Base-by-base conservation (phyloP, 2,797 vertebrate genomes). In the Pelobates cultripes region DNA sequence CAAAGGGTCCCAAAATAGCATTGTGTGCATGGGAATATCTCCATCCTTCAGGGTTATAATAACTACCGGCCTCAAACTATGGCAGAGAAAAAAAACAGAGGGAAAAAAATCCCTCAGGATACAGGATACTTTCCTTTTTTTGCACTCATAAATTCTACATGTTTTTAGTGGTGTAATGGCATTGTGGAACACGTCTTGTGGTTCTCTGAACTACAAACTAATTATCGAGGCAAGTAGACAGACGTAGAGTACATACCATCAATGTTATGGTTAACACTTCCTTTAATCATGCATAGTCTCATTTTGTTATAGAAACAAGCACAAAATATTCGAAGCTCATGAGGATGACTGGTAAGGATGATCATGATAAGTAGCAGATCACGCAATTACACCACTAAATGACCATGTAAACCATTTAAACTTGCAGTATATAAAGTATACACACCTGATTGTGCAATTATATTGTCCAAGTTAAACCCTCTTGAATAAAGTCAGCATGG, bases 151-250 rank as follows among this genome's bases (percentile, higher is more conserved):
- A 77, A 84, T 86, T 91, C 94, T 95, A 96, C 96, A 96, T 96
- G 94, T 94, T 94, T 95, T 91, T 90, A 94, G 95, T 96, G 96
- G 96, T 97, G 96, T 94, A 96, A 97, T 96, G 95, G 92, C 88
- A 90, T 87, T 85, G 83, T 47, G 15, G 44, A 51, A 47, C 28
- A 9, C 6, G 4, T 61, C 63, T 45, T 42, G 69, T 53, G 53
- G 40, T 73, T 71, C 63, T 75, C 66, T 57, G n/a, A 41, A 40
- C 63, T 70, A 77, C 41, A 43, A 68, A 73, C 70, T 61, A 45
- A 42, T 64, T 79, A 44, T 70, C 44, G n/a, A 74, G 70, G 71
- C 82, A 70, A 79, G 53, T 12, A 28, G 64, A 79, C 63, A 66
- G 60, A 69, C 66, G 45, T 57, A 75, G 41, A 79, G 57, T 75